phyloP scores from a whole-genome alignment of 2,888 invertebrate species.

The Agrochola litura region DNA sequence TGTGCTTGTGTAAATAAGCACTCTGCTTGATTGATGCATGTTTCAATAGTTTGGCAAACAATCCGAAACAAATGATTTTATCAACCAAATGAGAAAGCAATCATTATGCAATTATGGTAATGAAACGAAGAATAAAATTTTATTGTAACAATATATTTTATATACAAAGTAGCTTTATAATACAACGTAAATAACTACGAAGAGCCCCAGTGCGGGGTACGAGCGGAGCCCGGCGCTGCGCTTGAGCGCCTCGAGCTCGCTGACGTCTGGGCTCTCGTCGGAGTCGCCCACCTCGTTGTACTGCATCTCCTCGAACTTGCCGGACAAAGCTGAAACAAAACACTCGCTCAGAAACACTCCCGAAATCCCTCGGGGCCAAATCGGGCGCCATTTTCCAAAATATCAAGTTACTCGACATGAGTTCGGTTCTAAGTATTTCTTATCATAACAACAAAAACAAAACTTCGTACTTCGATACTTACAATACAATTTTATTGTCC shows the following conservation, averaged over 20 bases:
- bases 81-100: slow-evolving; percentile 23
- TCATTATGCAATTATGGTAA: slow-evolving; percentile 45
- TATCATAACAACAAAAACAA: slow-evolving; percentile 54
- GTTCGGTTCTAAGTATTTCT: slow-evolving; percentile 65
- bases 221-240: slow-evolving; percentile 77
- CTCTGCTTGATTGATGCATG: slow-evolving; percentile 18
- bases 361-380: slow-evolving; percentile 65
- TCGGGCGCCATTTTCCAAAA: slow-evolving; percentile 67
- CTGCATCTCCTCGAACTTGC: slow-evolving; percentile 88
- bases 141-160: slow-evolving; percentile 88
- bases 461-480: slow-evolving; percentile 80
- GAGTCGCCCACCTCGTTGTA: slow-evolving; percentile 86
- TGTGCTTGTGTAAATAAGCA: slow-evolving; percentile 8
- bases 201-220: slow-evolving; percentile 69
- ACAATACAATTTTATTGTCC: slow-evolving; percentile 93
- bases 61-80: slow-evolving; percentile 25
- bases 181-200: slow-evolving; percentile 80
- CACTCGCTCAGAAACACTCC: slow-evolving; percentile 65
- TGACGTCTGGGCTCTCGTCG: slow-evolving; percentile 85
- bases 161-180: slow-evolving; percentile 87
- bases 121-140: slow-evolving; percentile 77
- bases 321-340: slow-evolving; percentile 84
- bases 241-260: slow-evolving; percentile 86
- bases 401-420: slow-evolving; percentile 78
- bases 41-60: slow-evolving; percentile 18